Evolutionary conservation across 1,140 invertebrate genomes (phyloP).

Genomic region (Ooceraea biroi): DNA sequence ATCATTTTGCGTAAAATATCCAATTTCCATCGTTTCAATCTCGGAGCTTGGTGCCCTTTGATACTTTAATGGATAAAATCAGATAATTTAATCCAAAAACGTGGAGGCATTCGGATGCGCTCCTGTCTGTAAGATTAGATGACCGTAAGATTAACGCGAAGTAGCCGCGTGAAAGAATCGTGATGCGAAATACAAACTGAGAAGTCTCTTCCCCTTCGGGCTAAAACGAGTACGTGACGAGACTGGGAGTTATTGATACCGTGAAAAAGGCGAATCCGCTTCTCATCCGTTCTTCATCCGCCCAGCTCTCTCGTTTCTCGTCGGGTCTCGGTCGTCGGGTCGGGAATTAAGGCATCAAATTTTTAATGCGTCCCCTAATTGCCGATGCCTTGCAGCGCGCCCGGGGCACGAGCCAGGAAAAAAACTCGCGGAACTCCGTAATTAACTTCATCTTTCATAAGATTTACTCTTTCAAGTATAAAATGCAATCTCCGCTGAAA

Average conservation of each 20-base stretch:
- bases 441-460: slow-evolving; percentile 47
- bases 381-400: background rate
- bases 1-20: no score
- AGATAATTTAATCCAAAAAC: background rate
- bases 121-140: slow-evolving; percentile 11
- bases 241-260: slow-evolving; percentile 38
- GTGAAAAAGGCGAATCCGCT: slow-evolving; percentile 14
- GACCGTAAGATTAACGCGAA: slow-evolving; percentile 35
- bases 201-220: background rate
- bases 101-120: background rate
- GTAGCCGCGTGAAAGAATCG: slow-evolving; percentile 33
- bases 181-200: slow-evolving; percentile 42
- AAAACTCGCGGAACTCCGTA: slow-evolving; percentile 34
- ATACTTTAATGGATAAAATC: background rate
- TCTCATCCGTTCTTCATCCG: background rate
- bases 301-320: background rate
- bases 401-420: background rate
- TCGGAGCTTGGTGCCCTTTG: no score
- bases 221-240: slow-evolving; percentile 40
- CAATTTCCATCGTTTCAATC: no score
- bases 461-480: background rate
- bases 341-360: slow-evolving; percentile 10
- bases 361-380: slow-evolving; percentile 19
- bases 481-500: slow-evolving; percentile 16
- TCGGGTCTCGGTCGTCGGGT: slow-evolving; percentile 7